Evolutionary conservation across 2,888 invertebrate species (phyloP).

Genomic region (Cotesia congregata): DNA sequence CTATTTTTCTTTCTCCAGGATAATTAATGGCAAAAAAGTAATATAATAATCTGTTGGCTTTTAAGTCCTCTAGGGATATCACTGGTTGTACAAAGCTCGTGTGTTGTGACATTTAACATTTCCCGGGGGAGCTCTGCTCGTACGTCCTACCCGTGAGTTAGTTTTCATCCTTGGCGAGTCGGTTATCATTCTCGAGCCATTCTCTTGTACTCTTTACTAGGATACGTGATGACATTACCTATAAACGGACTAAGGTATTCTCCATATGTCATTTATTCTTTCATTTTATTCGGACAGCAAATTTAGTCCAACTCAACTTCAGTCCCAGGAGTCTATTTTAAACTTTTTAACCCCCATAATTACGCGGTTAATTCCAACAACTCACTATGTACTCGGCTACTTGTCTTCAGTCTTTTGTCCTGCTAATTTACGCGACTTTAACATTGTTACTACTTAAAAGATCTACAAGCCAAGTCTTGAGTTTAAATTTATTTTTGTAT

Average conservation of each 20-base stretch:
- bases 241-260: conserved; percentile 5
- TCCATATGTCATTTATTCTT: neutral
- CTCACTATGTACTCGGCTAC: neutral
- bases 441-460: conserved; percentile 51
- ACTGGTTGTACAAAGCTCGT: conserved; percentile 52
- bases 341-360: neutral
- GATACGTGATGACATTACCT: conserved; percentile 9
- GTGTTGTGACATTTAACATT: conserved; percentile 68
- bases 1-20: conserved; percentile 27
- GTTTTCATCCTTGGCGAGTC: neutral
- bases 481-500: conserved; percentile 68
- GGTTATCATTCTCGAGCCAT: conserved; percentile 13
- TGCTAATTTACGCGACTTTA: conserved; percentile 56
- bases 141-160: neutral
- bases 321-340: neutral
- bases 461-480: conserved; percentile 60
- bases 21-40: conserved; percentile 61
- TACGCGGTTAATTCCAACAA: conserved; percentile 6
- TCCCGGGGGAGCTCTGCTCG: conserved; percentile 56
- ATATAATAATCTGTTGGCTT: conserved; percentile 65
- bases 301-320: neutral
- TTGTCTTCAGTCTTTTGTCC: conserved; percentile 40
- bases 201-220: neutral
- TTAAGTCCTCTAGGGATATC: conserved; percentile 58
- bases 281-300: conserved; percentile 2